A percentile compares a stretch with the other conserved stretches of the same genome.
Evolutionary conservation across 2,888 invertebrate species (phyloP).

Genomic region (Catocala nupta): DNA sequence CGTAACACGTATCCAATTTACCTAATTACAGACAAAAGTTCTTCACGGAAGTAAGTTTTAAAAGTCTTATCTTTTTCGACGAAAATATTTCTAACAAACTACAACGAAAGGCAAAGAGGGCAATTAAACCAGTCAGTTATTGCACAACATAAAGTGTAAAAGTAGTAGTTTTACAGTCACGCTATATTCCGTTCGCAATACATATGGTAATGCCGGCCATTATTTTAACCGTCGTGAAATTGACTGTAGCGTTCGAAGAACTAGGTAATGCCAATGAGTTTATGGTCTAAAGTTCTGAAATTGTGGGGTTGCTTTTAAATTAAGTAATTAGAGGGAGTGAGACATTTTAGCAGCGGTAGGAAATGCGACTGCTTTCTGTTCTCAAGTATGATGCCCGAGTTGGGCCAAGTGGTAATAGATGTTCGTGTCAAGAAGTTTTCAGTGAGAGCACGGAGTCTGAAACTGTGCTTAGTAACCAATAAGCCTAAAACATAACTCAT

Average conservation of each 20-base stretch:
- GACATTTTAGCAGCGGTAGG: no score
- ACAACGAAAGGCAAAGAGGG: conserved; percentile 20
- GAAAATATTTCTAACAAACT: conserved; percentile 12
- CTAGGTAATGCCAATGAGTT: neutral
- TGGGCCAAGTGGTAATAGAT: no score
- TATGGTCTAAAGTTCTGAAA: neutral
- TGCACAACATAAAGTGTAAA: conserved; percentile 38
- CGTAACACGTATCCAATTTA: neutral
- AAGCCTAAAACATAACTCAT: no score
- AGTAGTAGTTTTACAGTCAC: conserved; percentile 38
- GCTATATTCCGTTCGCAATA: conserved; percentile 25
- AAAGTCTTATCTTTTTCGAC: neutral
- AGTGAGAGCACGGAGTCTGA: no score
- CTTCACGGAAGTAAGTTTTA: neutral
- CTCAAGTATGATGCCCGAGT: no score
- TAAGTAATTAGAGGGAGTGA: neutral
- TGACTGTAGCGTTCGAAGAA: conserved; percentile 23
- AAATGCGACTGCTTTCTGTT: no score
- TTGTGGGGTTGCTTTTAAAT: neutral
- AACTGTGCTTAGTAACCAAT: no score
- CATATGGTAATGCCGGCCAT: conserved; percentile 32
- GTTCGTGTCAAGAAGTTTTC: no score
- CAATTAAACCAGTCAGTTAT: conserved; percentile 36
- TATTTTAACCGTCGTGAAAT: conserved; percentile 27
- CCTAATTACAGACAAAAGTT: neutral